Evolutionary conservation across 1,140 invertebrate species (phyloP).

Genomic region (Drosophila navojoa): DNA sequence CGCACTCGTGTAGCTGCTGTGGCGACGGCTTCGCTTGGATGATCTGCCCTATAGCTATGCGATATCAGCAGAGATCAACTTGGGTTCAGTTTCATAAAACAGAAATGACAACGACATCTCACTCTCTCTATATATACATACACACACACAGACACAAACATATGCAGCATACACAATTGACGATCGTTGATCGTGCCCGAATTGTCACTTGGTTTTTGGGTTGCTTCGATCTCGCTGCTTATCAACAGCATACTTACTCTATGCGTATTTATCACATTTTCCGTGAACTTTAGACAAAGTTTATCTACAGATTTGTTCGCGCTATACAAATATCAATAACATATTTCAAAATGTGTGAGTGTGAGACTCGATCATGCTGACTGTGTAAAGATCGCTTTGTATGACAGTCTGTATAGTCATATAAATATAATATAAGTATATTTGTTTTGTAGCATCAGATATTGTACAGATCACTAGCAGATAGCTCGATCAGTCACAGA

Average conservation of each 20-base stretch:
- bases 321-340: conserved; percentile 23
- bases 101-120: conserved; percentile 16
- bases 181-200: conserved; percentile 45
- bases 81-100: conserved; percentile 61
- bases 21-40: neutral
- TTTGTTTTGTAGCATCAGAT: conserved; percentile 24
- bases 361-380: conserved; percentile 29
- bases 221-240: conserved; percentile 33
- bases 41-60: conserved; percentile 26
- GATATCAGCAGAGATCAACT: conserved; percentile 74
- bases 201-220: conserved; percentile 31
- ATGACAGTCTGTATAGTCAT: conserved; percentile 12
- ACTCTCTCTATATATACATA: neutral
- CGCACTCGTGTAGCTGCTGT: conserved; percentile 4
- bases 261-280: conserved; percentile 80
- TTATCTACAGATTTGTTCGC: conserved; percentile 67
- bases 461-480: no score
- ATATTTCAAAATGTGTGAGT: no score
- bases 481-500: no score
- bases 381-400: conserved; percentile 67
- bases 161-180: conserved; percentile 49
- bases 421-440: conserved; percentile 27
- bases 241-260: conserved; percentile 51
- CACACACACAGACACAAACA: neutral
- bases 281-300: conserved; percentile 83